Conservation (phyloP, 2,888 invertebrate species). For the Nysson spinosus region DNA sequence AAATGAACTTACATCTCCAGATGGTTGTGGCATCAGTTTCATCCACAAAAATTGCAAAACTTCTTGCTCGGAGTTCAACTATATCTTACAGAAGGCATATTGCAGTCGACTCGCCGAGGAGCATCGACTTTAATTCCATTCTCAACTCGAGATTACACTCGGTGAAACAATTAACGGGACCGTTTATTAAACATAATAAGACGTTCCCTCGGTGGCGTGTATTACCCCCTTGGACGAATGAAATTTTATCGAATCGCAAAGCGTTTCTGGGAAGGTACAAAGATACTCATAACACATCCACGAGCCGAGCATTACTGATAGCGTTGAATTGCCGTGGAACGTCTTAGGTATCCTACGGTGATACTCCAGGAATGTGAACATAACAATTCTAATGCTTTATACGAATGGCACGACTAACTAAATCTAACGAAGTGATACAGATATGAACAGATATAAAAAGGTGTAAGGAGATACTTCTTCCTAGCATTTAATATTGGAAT, state of each 20-base stretch:
- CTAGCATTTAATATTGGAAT: too few species aligned
- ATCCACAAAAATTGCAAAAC: too few species aligned
- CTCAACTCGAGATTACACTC: not conserved
- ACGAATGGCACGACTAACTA: slow-evolving; percentile 25
- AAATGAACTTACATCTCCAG: not conserved
- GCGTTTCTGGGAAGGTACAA: slow-evolving; percentile 24
- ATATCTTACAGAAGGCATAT: not conserved
- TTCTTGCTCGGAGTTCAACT: too few species aligned
- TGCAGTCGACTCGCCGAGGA: not conserved
- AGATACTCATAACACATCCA: slow-evolving; percentile 33
- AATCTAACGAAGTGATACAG: slow-evolving; percentile 42
- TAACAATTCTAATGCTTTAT: slow-evolving; percentile 53
- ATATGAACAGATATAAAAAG: slow-evolving; percentile 11
- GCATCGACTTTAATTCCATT: not conserved
- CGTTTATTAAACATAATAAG: slow-evolving; percentile 19
- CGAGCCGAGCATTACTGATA: slow-evolving; percentile 51
- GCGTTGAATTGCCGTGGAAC: slow-evolving; percentile 45
- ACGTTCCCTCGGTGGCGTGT: not conserved
- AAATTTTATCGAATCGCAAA: slow-evolving; percentile 49
- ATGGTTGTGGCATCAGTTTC: not conserved
- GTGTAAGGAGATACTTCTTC: slow-evolving; percentile 31
- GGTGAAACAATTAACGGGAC: slow-evolving; percentile 22
- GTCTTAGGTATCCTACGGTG: slow-evolving; percentile 37
- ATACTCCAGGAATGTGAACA: slow-evolving; percentile 35
- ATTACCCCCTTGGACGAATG: slow-evolving; percentile 26